phyloP scores from a whole-genome alignment of 2,888 invertebrate genomes.

The Orthosia cruda region DNA sequence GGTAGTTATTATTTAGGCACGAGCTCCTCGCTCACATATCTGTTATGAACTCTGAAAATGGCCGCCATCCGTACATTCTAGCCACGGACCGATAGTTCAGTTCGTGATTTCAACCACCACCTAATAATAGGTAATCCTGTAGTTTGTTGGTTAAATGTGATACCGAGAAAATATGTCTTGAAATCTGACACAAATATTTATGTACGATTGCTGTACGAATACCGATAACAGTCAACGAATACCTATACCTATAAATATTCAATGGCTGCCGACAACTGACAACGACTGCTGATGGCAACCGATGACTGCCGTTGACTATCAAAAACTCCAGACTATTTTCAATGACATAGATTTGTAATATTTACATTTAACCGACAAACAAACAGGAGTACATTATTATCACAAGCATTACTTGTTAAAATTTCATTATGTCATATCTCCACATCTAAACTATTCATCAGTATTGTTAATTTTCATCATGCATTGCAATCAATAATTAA shows the following conservation, averaged over 20 bases:
- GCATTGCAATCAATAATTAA: conserved; percentile 12
- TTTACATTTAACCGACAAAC: conserved; percentile 28
- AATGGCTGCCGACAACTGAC: neutral
- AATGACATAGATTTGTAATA: neutral
- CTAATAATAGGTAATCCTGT: conserved; percentile 3
- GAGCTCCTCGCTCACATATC: too few relatives aligned
- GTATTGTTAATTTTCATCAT: neutral
- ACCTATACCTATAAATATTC: neutral
- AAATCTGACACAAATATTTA: neutral
- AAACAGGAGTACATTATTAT: neutral
- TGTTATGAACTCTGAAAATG: neutral
- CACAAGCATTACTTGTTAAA: neutral
- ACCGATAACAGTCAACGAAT: neutral
- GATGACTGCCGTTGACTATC: neutral
- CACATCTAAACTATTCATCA: neutral
- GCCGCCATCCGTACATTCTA: neutral
- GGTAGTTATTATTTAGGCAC: too few relatives aligned
- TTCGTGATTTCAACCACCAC: conserved; percentile 9
- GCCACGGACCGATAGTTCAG: neutral
- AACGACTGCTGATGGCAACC: neutral
- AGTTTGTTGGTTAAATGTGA: conserved; percentile 21
- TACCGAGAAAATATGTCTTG: neutral
- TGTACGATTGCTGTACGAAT: neutral
- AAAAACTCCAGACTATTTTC: neutral
- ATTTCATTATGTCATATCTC: neutral